Base-by-base conservation (phyloP, 2,888 invertebrate genomes). In the Spodoptera exigua region DNA sequence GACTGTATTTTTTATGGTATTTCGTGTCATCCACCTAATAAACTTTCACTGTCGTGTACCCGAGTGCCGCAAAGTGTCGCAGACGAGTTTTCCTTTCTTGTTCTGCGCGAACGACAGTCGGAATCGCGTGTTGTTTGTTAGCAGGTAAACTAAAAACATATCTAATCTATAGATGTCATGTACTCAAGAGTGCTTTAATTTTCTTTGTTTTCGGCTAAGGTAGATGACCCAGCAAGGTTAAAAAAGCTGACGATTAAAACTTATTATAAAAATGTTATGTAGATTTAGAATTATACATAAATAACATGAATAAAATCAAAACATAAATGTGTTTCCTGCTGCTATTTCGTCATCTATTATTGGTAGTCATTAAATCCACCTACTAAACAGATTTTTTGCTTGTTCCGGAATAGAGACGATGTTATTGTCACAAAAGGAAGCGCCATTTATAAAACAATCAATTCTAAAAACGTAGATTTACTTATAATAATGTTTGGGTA, bases 371-470 rank as follows among this genome's bases (percentile, higher is more conserved):
- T 47, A 27, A 65, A 58, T 35, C 58, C 16, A 41, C 5, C 18
- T 34, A 44, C 10, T 53, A 37, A 37, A 36, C 13, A 34, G 13
- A 16, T 57, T 41, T 41, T 44, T 37, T 37, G 12, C 7, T 27
- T 36, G 32, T 71, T 59, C 52, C 60, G 52, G 72, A 39, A 59
- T 16, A 21, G 17, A 32, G 18, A 45, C 40, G 2, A 59, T 45
- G 10, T 53, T 36, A 12, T 53, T 59, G 35, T 9, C 12, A 35
- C n/a, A 35, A 56, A 36, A 27, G 39, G 45, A 36, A 51, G 35
- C 7, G 36, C 32, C 44, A 59, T 60, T 67, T 72, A 67, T 67
- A 67, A 66, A 67, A 37, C 52, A 49, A 66, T 66, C 48, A 59
- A 45, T 40, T 16, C 35, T 1, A 16, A 40, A 55, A 59, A 59